phyloP scores from a whole-genome alignment of 2,888 invertebrate genomes.

The Hartigia nigra region DNA sequence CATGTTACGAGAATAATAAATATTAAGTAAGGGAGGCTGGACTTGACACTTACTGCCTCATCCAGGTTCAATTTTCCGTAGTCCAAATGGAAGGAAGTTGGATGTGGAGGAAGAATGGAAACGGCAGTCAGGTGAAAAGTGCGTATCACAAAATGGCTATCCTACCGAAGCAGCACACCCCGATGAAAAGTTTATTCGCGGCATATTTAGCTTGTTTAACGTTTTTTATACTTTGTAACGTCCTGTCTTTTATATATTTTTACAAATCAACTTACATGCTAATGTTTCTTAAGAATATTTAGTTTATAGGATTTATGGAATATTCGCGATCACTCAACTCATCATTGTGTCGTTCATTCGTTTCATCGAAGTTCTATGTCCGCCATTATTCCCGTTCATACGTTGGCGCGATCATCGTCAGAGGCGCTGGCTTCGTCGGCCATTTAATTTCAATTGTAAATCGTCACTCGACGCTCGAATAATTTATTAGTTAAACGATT shows the following conservation, averaged over 20 bases:
- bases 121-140: slow-evolving; percentile 12
- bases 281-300: slow-evolving; percentile 11
- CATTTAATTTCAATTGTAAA: background rate
- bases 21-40: slow-evolving; percentile 3
- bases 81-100: background rate
- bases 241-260: slow-evolving; percentile 43
- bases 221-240: slow-evolving; percentile 35
- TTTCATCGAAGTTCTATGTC: background rate
- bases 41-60: background rate
- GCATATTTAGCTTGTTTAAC: slow-evolving; percentile 40
- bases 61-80: background rate
- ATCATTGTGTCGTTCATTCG: background rate
- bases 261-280: slow-evolving; percentile 31
- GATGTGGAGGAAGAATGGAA: slow-evolving; percentile 21
- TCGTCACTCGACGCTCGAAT: background rate
- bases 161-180: background rate
- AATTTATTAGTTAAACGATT: background rate
- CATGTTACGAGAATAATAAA: slow-evolving; percentile 41
- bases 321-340: background rate
- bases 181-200: slow-evolving; percentile 26
- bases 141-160: slow-evolving; percentile 21
- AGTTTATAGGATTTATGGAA: slow-evolving; percentile 9
- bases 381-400: background rate
- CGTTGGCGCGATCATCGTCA: background rate
- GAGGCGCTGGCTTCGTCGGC: background rate